Base-by-base conservation (phyloP, 2,888 invertebrate species). In the Salpingus planirostris region DNA sequence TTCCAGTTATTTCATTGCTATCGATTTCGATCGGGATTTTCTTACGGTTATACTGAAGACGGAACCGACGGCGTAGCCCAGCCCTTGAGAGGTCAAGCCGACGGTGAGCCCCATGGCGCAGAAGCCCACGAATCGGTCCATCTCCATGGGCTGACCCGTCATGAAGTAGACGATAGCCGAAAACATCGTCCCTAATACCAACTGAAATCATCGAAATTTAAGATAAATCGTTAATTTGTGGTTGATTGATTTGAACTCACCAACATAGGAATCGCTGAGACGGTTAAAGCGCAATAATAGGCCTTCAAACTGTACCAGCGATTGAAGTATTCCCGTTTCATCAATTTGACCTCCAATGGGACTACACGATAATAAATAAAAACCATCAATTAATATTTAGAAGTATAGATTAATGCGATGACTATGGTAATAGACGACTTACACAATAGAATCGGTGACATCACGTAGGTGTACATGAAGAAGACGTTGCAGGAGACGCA, bases 61-160 rank as follows among this genome's bases (percentile, higher is more conserved):
- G 8, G 75, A 67, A 1, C 84, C 84, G 13, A 86, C 76, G 1
- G 77, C 67, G 2, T 83, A 65, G 0, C 85, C 86, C 1, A 83
- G 65, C 1, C 82, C 80, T 65, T 86, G 85, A 2, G 84, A 80
- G 31, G 80, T 78, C 3, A 82, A 52, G 0, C 73, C 76, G 0
- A 76, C 69, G 31, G 78, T 60, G 1, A 79, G 57, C 1, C 74
- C 73, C 36, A 75, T 64, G n/a, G 68, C 38, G 1, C 70, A 32
- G 48, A 81, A 83, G 59, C 71, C 67, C 3, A 67, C 38, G 49
- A 76, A 76, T 15, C 85, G 66, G 8, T 71, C 52, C 48, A 68
- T 63, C 49, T 84, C 82, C 42, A 76, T 49, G 1, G 84, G 74
- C 55, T 86, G 85, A 7, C 76, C 75, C 0, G 83, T 67, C 68